phyloP scores from a whole-genome alignment of 2,888 invertebrate species.

The Anthoptus insignis region DNA sequence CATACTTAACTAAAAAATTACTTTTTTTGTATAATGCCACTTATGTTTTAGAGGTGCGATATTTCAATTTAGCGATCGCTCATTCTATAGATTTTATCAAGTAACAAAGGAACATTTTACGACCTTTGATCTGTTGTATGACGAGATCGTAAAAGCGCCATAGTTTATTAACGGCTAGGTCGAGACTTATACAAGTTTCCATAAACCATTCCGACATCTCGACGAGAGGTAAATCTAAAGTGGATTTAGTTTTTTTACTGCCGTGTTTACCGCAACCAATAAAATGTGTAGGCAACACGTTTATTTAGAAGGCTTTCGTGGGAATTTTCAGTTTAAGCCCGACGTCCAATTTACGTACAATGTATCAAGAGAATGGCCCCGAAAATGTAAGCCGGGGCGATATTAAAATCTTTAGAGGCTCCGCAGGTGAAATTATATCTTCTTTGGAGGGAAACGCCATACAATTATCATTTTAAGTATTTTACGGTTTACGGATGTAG shows the following conservation, averaged over 20 bases:
- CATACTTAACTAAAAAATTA: too few species aligned
- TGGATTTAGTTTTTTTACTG: background rate
- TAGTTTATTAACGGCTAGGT: slow-evolving; percentile 49
- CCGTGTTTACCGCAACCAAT: slow-evolving; percentile 11
- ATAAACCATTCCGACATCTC: slow-evolving; percentile 25
- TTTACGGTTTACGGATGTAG: slow-evolving; percentile 14
- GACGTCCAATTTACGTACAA: slow-evolving; percentile 67
- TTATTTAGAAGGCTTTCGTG: slow-evolving; percentile 26
- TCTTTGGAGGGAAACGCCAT: slow-evolving; percentile 32
- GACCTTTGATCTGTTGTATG: slow-evolving; percentile 21
- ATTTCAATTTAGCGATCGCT: too few species aligned
- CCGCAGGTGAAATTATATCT: slow-evolving; percentile 47
- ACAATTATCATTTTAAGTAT: slow-evolving; percentile 39
- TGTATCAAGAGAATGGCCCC: slow-evolving; percentile 67
- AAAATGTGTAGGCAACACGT: slow-evolving; percentile 33
- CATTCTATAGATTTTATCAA: too few species aligned
- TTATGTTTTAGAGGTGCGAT: too few species aligned
- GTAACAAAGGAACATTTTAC: too few species aligned
- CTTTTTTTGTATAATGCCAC: too few species aligned
- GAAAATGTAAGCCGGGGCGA: slow-evolving; percentile 58
- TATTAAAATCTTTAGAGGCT: slow-evolving; percentile 62
- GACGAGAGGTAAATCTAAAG: background rate
- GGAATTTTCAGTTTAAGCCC: slow-evolving; percentile 28
- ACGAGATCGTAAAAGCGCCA: slow-evolving; percentile 41
- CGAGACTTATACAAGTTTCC: slow-evolving; percentile 48